Base-by-base conservation (phyloP, 2,113 vertebrate genomes). In the Misgurnus anguillicaudatus region DNA sequence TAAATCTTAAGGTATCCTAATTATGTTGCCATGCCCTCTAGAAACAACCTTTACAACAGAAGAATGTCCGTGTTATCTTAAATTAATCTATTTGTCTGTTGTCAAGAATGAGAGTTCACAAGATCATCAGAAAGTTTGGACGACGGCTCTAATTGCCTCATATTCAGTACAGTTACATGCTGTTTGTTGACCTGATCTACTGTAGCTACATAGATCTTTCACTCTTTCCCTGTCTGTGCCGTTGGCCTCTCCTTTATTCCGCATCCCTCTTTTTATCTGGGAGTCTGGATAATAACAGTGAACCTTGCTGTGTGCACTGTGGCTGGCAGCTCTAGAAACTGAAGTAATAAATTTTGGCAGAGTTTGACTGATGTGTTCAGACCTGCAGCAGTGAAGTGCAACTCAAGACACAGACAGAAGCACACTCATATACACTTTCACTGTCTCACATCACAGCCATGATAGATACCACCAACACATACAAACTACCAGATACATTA, bases 231-330 rank as follows among this genome's bases (percentile, higher is more conserved):
- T 17, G 17, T 57, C 53, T 16, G 21, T 47, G 24, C 4, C n/a
- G 60, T 16, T 45, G 45, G 14, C 76, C 45, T 57, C 55, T 45
- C 53, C 38, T 77, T 51, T 38, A 39, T 24, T 36, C 4, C 41
- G 61, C 13, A n/a, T 16, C 9, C 58, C 41, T 9, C 10, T 41
- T 69, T 60, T 70, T 13, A 80, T 85, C 84, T 85, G 80, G 78
- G 69, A 76, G 84, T 75, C 82, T 65, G 74, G 81, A 87, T 80
- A 84, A 88, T 72, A 80, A 67, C 19, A 55, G 38, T 76, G 53
- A 61, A 48, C 66, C 51, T 68, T 63, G 84, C 78, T 80, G 76
- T 77, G 78, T 82, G 76, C 80, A 66, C 70, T 47, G 36, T 9
- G 4, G 77, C 81, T 84, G 24, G 80, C 75, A 83, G 84, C 79